Conservation (phyloP, 2,113 vertebrate species). For the Coryphaenoides rupestris region DNA sequence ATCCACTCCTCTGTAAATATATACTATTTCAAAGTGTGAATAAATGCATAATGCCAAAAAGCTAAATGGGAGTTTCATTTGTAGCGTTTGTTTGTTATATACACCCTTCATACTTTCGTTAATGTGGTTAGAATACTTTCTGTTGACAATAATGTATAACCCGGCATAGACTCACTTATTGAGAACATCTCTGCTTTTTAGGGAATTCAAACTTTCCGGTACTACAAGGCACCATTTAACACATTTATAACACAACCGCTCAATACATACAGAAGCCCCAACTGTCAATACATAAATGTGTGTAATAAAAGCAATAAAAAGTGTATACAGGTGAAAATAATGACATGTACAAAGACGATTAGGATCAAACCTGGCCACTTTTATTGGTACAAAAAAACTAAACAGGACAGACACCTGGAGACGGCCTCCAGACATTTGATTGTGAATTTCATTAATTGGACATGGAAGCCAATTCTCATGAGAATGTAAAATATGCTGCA, state of each 20-base stretch:
- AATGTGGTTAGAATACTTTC: too few species aligned
- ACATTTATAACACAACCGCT: too few species aligned
- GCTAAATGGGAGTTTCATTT: conserved; percentile 6
- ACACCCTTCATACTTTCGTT: too few species aligned
- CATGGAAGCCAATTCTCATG: conserved; percentile 6
- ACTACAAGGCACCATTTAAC: too few species aligned
- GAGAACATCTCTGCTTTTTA: too few species aligned
- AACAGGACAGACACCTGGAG: conserved; percentile 52
- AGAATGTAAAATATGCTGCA: conserved; percentile 24
- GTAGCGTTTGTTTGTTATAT: not conserved
- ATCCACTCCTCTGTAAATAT: conserved; percentile 65
- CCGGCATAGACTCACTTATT: too few species aligned
- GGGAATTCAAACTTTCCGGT: too few species aligned
- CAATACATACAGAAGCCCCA: too few species aligned
- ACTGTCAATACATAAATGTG: too few species aligned
- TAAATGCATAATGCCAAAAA: conserved; percentile 56
- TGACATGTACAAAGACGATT: not conserved
- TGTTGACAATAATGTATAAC: too few species aligned
- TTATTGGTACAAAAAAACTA: conserved; percentile 73
- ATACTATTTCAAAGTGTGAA: conserved; percentile 56
- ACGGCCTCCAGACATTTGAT: conserved; percentile 54
- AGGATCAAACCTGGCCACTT: conserved; percentile 45
- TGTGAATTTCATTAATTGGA: conserved; percentile 73
- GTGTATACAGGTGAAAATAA: too few species aligned
- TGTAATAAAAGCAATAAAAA: too few species aligned